These are phyloP conservation scores for Alectoris magna DNA, from an alignment of 2,797 vertebrate species.

Conservation along the genomic window DNA sequence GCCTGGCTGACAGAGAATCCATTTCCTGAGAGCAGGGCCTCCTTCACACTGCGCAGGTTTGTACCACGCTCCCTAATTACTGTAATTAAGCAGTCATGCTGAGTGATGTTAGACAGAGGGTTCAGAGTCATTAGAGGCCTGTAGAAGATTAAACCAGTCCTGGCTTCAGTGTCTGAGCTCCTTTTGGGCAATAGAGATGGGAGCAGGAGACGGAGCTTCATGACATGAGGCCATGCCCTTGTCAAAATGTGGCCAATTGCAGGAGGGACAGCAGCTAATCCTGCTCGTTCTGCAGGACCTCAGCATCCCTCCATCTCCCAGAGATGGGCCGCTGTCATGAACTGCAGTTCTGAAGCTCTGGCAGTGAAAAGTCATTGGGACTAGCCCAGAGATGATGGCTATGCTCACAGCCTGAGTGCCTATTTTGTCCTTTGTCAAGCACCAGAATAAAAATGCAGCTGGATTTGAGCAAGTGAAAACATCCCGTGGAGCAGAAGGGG, in stretches of 20 bases:
- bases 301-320: neutral
- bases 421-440: neutral
- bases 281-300: neutral
- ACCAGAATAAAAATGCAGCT: neutral
- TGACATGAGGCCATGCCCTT: neutral
- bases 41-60: neutral
- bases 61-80: slow-evolving; percentile 51
- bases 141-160: neutral
- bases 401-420: rapidly evolving
- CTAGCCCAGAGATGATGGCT: neutral
- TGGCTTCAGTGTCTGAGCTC: neutral
- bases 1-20: neutral
- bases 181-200: neutral
- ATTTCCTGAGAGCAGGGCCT: neutral
- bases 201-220: neutral
- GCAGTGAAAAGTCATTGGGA: neutral
- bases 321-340: neutral
- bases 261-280: neutral
- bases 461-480: neutral
- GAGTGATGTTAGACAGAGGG: slow-evolving; percentile 46
- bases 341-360: rapidly evolving
- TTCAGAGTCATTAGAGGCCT: slow-evolving; percentile 8
- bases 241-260: neutral
- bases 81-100: slow-evolving; percentile 75
- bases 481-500: neutral